phyloP scores from a whole-genome alignment of 2,888 invertebrate species.

The Amphimallon solstitiale region DNA sequence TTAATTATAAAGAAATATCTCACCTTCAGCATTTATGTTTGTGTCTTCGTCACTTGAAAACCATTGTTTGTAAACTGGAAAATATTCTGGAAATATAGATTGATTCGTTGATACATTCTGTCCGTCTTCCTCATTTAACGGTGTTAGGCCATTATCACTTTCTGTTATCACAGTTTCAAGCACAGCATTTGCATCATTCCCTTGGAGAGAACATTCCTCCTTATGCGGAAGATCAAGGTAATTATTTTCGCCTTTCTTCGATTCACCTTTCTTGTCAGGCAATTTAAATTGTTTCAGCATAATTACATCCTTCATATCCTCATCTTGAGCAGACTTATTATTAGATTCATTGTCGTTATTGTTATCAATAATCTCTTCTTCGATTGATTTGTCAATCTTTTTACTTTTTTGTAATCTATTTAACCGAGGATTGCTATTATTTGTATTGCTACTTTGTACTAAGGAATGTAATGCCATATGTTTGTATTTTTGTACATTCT shows the following conservation, averaged over 20 bases:
- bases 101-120: background rate
- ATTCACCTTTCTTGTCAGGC: background rate
- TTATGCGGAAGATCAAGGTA: background rate
- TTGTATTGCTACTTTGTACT: slow-evolving; percentile 18
- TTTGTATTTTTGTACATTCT: slow-evolving; percentile 10
- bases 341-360: slow-evolving; percentile 1
- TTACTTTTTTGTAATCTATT: slow-evolving; percentile 17
- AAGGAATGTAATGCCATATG: slow-evolving; percentile 8
- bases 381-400: slow-evolving; percentile 5
- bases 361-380: slow-evolving; percentile 1
- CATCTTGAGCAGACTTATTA: background rate
- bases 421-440: background rate
- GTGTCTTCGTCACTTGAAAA: background rate
- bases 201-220: slow-evolving; percentile 12
- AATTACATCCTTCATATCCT: too few species aligned
- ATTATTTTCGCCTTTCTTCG: background rate
- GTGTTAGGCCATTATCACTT: slow-evolving; percentile 10
- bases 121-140: slow-evolving; percentile 14
- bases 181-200: background rate
- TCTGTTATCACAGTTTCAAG: slow-evolving; percentile 1
- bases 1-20: background rate
- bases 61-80: slow-evolving; percentile 19
- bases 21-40: slow-evolving; percentile 1
- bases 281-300: too few species aligned
- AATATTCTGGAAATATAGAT: slow-evolving; percentile 2